Evolutionary conservation across 2,888 invertebrate genomes (phyloP).

Genomic region (Synanthedon vespiformis): DNA sequence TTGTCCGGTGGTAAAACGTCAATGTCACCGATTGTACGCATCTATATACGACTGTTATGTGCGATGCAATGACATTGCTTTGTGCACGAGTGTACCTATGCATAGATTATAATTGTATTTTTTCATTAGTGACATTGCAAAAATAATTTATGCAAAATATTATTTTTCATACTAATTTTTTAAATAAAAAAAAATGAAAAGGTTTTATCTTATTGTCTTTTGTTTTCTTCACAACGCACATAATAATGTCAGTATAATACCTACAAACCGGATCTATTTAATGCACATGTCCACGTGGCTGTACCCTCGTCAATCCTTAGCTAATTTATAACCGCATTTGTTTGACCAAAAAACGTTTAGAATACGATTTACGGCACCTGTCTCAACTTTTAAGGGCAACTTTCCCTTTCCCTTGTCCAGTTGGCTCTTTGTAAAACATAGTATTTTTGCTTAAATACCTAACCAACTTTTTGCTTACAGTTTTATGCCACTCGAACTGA

Average conservation of each 20-base stretch:
- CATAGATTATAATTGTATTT: no score
- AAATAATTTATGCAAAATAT: neutral
- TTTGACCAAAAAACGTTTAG: slow-evolving; percentile 61
- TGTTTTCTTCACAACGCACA: no score
- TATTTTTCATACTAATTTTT: neutral
- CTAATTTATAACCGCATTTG: slow-evolving; percentile 61
- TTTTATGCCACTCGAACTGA: no score
- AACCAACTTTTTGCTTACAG: no score
- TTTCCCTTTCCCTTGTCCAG: slow-evolving; percentile 21
- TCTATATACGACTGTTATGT: slow-evolving; percentile 1
- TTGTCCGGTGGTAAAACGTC: slow-evolving; percentile 62
- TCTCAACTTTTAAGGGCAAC: slow-evolving; percentile 45
- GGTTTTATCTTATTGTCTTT: no score
- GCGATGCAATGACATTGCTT: neutral
- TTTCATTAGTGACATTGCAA: no score
- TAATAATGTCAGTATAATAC: no score
- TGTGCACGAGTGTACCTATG: no score
- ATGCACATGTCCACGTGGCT: slow-evolving; percentile 30
- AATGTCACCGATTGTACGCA: slow-evolving; percentile 50
- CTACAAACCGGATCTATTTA: neutral
- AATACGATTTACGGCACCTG: slow-evolving; percentile 49
- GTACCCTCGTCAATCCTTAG: slow-evolving; percentile 57
- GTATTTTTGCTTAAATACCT: no score
- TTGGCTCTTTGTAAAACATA: neutral
- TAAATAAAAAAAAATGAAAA: no score